Percentiles rank a stretch among this genome's conserved stretches.
phyloP scores from a whole-genome alignment of 1,140 invertebrate species.

The Drosophila auraria region DNA sequence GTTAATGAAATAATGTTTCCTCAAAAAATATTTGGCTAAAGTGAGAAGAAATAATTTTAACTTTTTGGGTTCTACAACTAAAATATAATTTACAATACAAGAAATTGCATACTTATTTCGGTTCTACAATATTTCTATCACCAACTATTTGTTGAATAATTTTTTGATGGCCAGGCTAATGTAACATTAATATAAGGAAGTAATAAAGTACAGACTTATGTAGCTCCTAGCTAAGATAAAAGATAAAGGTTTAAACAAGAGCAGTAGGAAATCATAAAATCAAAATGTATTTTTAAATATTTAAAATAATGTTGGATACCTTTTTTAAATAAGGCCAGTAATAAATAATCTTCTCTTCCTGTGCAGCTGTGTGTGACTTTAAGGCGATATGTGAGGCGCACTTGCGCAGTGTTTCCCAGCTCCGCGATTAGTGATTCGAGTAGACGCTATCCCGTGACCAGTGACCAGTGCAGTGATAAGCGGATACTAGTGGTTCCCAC shows the following conservation, averaged over 20 bases:
- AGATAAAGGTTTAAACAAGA: too few species aligned
- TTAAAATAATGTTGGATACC: background rate
- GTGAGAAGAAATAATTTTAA: too few species aligned
- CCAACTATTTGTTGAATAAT: background rate
- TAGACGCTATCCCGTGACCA: slow-evolving; percentile 10
- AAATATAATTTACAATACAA: too few species aligned
- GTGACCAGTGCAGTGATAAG: slow-evolving; percentile 21
- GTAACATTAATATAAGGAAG: background rate
- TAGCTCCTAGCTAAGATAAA: too few species aligned
- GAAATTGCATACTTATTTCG: too few species aligned
- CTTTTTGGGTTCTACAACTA: too few species aligned
- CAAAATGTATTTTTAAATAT: too few species aligned
- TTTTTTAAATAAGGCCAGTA: too few species aligned
- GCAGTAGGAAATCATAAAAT: background rate
- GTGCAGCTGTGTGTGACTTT: slow-evolving; percentile 15
- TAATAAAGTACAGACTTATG: too few species aligned
- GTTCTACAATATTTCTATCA: background rate
- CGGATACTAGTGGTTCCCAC: slow-evolving; percentile 5
- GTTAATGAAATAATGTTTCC: too few species aligned
- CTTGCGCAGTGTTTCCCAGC: slow-evolving; percentile 47
- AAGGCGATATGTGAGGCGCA: slow-evolving; percentile 46
- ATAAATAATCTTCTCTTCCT: background rate
- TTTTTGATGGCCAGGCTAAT: too few species aligned
- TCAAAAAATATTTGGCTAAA: too few species aligned
- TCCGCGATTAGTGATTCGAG: slow-evolving; percentile 23